Conservation (phyloP, 2,113 vertebrate species). For the Pitta sordida region DNA sequence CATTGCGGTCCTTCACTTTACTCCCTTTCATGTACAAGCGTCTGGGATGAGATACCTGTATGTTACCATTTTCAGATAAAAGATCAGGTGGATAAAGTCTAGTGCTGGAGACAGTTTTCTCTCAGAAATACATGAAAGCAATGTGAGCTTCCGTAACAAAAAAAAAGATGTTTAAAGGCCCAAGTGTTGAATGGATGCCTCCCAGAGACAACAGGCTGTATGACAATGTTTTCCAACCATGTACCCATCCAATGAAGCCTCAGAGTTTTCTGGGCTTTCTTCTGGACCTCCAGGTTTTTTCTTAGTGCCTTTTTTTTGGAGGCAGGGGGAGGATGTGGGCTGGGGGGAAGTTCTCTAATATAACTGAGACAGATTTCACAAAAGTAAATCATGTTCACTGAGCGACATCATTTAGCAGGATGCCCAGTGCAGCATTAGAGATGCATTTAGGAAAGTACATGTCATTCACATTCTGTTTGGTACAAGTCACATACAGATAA, state of each 20-base stretch:
- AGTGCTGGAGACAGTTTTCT: neutral
- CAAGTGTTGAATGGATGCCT: neutral
- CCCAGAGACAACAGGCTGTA: fast-evolving
- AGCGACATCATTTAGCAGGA: neutral
- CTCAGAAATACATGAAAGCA: neutral
- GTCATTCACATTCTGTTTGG: neutral
- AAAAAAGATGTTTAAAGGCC: conserved; percentile 8
- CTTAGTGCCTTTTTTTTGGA: no score
- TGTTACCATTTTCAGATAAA: neutral
- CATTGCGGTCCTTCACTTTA: neutral
- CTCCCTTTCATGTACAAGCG: neutral
- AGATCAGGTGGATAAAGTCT: neutral
- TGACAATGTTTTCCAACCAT: fast-evolving
- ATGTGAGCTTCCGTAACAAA: neutral
- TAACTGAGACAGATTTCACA: neutral
- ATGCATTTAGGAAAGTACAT: neutral
- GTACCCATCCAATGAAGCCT: neutral
- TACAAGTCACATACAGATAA: neutral
- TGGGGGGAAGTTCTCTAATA: neutral
- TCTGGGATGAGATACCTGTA: neutral
- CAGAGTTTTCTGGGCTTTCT: no score
- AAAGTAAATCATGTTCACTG: neutral
- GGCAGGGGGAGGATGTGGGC: no score
- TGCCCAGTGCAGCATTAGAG: neutral
- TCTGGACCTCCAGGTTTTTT: no score